These are phyloP conservation scores for Stenodera caucasica DNA, from an alignment of 2,888 invertebrate genomes.

Conservation along the genomic window DNA sequence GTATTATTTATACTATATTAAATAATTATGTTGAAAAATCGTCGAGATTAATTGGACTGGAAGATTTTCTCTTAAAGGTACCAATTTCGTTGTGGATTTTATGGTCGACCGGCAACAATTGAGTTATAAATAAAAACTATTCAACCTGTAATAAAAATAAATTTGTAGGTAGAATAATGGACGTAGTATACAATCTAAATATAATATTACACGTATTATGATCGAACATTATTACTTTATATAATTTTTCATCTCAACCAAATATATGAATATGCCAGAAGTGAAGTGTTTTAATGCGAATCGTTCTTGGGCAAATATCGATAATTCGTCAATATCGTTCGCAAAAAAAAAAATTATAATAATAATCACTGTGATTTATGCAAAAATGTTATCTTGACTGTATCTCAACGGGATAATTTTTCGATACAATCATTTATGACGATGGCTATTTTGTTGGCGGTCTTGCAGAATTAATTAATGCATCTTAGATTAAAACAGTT, in stretches of 20 bases:
- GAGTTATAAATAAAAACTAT: conserved; percentile 34
- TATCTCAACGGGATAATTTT: too few relatives aligned
- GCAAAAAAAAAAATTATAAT: too few relatives aligned
- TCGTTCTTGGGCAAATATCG: conserved; percentile 2
- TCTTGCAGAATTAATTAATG: conserved; percentile 17
- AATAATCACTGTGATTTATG: not conserved
- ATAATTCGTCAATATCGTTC: not conserved
- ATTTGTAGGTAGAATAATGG: conserved; percentile 32
- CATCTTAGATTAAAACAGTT: conserved; percentile 19
- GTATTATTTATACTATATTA: too few relatives aligned
- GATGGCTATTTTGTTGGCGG: not conserved
- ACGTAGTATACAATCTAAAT: conserved; percentile 30
- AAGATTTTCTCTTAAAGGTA: not conserved
- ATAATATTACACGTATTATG: conserved; percentile 33
- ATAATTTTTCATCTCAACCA: conserved; percentile 31
- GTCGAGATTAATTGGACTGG: not conserved
- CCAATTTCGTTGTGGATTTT: conserved; percentile 19
- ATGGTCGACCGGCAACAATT: conserved; percentile 30
- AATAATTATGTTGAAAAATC: not conserved
- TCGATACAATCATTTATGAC: too few relatives aligned
- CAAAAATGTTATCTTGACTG: not conserved
- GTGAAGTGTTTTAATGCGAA: not conserved
- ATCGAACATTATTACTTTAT: conserved; percentile 26
- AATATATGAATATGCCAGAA: not conserved
- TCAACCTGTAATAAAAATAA: conserved; percentile 33